Percentiles rank a stretch among this genome's conserved stretches.
Evolutionary conservation across 2,797 vertebrate genomes (phyloP).

Genomic region (Danio albolineatus): DNA sequence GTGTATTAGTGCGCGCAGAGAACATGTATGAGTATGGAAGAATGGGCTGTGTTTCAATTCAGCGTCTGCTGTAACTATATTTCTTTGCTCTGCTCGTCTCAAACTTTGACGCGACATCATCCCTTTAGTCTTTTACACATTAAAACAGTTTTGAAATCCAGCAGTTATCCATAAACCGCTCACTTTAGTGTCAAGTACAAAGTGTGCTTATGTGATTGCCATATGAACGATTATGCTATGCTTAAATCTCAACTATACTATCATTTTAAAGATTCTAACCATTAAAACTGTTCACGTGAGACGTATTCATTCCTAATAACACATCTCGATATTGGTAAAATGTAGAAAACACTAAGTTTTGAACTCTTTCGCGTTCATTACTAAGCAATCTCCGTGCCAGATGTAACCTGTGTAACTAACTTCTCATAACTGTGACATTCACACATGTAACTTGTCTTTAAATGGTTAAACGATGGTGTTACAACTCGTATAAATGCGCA

Average conservation of each 20-base stretch:
- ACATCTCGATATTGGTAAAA: no score
- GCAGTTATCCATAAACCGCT: not conserved
- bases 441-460: not conserved
- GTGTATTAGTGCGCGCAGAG: slow-evolving; percentile 7
- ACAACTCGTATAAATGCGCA: not conserved
- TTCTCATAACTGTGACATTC: not conserved
- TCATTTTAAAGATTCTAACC: not conserved
- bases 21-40: slow-evolving; percentile 4
- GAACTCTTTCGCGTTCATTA: not conserved
- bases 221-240: not conserved
- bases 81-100: not conserved
- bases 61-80: not conserved
- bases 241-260: not conserved
- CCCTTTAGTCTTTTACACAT: not conserved
- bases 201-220: not conserved
- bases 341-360: no score
- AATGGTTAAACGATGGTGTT: not conserved
- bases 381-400: not conserved
- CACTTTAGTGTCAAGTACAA: not conserved
- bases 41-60: slow-evolving; percentile 5
- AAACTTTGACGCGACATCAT: not conserved
- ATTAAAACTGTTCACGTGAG: not conserved
- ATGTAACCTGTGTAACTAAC: not conserved
- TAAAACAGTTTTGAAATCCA: not conserved
- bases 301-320: no score